Conservation (phyloP, 1,140 invertebrate species). For the Pissodes strobi region DNA sequence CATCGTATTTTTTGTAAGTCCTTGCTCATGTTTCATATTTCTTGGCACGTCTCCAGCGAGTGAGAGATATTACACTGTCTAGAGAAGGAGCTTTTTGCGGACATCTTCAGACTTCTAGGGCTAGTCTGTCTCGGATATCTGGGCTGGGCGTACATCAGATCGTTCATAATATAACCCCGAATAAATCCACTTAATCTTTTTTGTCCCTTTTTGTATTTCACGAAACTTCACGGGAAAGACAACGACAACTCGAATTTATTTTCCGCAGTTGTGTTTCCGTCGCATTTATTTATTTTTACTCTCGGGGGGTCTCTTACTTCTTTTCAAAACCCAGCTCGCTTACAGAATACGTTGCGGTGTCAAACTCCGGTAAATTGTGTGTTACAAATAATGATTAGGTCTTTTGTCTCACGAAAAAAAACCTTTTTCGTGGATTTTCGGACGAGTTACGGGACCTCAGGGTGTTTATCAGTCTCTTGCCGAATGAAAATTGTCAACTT, state of each 20-base stretch:
- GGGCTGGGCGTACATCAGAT: neutral
- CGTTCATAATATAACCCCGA: slow-evolving; percentile 16
- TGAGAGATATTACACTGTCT: no score
- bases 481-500: no score
- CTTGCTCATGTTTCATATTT: no score
- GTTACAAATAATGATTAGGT: slow-evolving; percentile 24
- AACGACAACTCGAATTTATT: slow-evolving; percentile 16
- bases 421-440: neutral
- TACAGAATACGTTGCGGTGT: slow-evolving; percentile 10
- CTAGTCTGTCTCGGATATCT: neutral
- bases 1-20: no score
- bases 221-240: neutral
- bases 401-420: slow-evolving; percentile 17
- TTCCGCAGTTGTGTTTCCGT: slow-evolving; percentile 10
- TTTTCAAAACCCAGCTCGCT: slow-evolving; percentile 12
- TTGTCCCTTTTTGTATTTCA: slow-evolving; percentile 16
- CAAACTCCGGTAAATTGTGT: slow-evolving; percentile 22
- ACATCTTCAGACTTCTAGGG: no score
- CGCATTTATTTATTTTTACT: slow-evolving; percentile 22
- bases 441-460: no score
- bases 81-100: no score
- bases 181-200: slow-evolving; percentile 14
- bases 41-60: no score
- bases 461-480: no score
- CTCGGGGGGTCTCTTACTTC: neutral